Conservation (phyloP, 2,113 vertebrate genomes). For the Odobenus rosmarus region DNA sequence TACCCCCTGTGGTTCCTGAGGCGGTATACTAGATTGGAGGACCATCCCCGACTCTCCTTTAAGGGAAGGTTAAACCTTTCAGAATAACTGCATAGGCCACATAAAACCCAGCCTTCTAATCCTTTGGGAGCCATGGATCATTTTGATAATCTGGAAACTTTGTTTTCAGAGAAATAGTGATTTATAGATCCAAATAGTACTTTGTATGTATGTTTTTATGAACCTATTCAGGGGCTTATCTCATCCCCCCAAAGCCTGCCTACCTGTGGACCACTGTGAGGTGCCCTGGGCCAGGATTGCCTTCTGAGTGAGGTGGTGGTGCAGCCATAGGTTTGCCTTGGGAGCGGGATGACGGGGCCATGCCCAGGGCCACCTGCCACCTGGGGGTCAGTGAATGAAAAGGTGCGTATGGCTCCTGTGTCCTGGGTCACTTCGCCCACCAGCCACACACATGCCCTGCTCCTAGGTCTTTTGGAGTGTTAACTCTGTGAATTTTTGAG, state of each 20-base stretch:
- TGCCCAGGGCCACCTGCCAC: too few species aligned
- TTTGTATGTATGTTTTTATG: not conserved
- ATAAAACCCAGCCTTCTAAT: not conserved
- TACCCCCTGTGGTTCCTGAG: not conserved
- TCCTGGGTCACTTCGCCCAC: not conserved
- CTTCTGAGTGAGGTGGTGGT: not conserved
- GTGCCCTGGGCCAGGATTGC: not conserved
- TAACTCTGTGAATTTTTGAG: not conserved
- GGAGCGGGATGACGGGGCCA: fast-evolving
- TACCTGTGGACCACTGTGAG: not conserved
- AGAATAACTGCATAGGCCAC: not conserved
- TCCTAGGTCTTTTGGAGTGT: not conserved
- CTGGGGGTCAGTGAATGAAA: not conserved
- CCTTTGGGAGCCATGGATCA: not conserved
- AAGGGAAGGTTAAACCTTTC: not conserved
- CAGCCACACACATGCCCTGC: not conserved
- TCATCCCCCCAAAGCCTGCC: not conserved
- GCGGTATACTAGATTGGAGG: not conserved
- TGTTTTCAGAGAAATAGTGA: not conserved
- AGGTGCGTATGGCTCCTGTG: not conserved
- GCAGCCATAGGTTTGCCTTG: not conserved
- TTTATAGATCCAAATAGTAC: not conserved
- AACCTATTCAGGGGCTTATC: not conserved
- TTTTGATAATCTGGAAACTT: conserved; percentile 19
- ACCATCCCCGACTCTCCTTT: not conserved